A percentile compares a stretch with the other conserved stretches of the same genome.
Evolutionary conservation across 2,888 invertebrate genomes (phyloP).

Genomic region (Heterodera filipjevi): DNA sequence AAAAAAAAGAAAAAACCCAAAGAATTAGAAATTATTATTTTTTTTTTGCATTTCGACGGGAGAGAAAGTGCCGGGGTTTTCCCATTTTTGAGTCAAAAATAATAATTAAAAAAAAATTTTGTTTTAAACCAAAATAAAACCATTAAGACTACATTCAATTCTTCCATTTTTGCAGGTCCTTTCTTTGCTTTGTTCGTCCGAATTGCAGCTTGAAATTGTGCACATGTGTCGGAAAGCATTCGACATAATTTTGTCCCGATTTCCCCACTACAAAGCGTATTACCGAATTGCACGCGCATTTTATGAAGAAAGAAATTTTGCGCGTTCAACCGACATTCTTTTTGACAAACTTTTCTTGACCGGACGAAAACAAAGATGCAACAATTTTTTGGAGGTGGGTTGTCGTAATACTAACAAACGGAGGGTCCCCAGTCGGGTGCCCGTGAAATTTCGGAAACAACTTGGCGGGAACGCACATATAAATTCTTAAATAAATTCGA

Average conservation of each 20-base stretch:
- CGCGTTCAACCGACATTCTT: slow-evolving; percentile 16
- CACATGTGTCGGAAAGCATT: slow-evolving; percentile 14
- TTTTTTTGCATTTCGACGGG: too few species aligned
- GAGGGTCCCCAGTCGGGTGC: too few species aligned
- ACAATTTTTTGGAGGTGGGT: slow-evolving; percentile 24
- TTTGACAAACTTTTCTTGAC: slow-evolving; percentile 25
- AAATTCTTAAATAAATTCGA: too few species aligned
- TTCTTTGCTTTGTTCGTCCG: slow-evolving; percentile 11
- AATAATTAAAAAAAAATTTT: too few species aligned
- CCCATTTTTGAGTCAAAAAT: too few species aligned
- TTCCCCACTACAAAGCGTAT: slow-evolving; percentile 31
- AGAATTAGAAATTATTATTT: too few species aligned
- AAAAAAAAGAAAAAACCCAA: too few species aligned
- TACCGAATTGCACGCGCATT: slow-evolving; percentile 20
- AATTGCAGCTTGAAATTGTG: background rate
- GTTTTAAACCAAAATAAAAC: too few species aligned
- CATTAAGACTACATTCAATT: background rate
- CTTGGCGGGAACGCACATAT: too few species aligned
- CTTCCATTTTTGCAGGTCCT: background rate
- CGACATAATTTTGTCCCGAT: slow-evolving; percentile 22
- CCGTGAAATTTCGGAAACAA: too few species aligned
- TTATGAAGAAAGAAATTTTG: background rate
- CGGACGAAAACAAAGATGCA: slow-evolving; percentile 20
- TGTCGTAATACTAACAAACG: too few species aligned
- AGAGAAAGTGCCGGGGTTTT: too few species aligned